Conservation (phyloP, 1,140 invertebrate genomes). For the Hypsibius dujardini region DNA sequence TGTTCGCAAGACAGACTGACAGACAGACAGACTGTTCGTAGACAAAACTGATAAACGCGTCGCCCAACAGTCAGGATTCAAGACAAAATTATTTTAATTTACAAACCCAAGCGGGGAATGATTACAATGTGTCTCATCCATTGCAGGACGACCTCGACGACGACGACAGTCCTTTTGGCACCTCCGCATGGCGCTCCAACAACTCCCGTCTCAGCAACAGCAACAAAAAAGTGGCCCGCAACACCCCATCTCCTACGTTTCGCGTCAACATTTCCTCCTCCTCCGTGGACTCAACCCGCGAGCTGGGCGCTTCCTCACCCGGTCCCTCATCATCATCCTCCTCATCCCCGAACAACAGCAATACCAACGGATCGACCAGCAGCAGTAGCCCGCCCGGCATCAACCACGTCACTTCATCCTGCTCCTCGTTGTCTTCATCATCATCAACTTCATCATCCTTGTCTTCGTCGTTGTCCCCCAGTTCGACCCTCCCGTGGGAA, state of each 20-base stretch:
- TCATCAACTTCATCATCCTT: background rate
- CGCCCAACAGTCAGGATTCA: background rate
- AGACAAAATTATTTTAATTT: background rate
- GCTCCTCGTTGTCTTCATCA: background rate
- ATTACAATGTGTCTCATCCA: background rate
- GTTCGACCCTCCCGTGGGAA: background rate
- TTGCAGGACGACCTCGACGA: background rate
- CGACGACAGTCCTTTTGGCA: background rate
- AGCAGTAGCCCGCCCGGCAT: no score
- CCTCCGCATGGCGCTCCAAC: background rate
- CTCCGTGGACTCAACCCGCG: background rate
- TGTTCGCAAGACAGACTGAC: no score
- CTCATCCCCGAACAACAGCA: background rate
- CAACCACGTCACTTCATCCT: background rate
- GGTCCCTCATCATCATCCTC: background rate
- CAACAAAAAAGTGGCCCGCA: background rate
- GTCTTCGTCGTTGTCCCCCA: no score
- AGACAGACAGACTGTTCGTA: no score
- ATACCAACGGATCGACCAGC: no score
- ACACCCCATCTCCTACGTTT: background rate
- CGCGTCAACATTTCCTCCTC: background rate
- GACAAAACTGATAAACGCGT: no score
- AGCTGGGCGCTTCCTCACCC: conserved; percentile 2
- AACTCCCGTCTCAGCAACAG: background rate
- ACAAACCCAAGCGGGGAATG: background rate